Base-by-base conservation (phyloP, 2,888 invertebrate species). In the Lasioglossum figueresi region DNA sequence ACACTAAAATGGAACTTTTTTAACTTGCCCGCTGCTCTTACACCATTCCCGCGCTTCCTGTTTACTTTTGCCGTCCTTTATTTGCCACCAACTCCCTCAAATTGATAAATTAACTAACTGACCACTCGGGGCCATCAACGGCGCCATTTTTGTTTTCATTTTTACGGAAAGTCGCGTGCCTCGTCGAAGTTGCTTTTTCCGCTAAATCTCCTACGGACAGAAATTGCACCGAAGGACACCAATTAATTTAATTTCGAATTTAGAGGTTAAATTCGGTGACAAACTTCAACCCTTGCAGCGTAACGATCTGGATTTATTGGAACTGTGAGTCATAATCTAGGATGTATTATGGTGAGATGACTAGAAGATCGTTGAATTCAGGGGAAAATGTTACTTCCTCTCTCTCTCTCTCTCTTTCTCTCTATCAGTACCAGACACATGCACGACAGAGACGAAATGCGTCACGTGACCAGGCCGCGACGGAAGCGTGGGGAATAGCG, bases 1-100 rank as follows among this genome's bases (percentile, higher is more conserved):
- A 37, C 40, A 70, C 37, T n/a, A 70, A 70, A 70, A 40, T n/a
- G n/a, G 10, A 70, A 70, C 68, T 70, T 37, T 19, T 66, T 66
- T 40, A 70, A 70, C 68, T 40, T 70, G 23, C 34, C 37, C 68
- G 10, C 23, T 19, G 23, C 68, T 70, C 40, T 40, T 66, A 66
- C 34, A 37, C n/a, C 56, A n/a, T 12, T 12, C 40, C 37, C 23
- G 68, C 19, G 23, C 40, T 37, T 0, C n/a, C 37, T 40, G 37
- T 70, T 14, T 12, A n/a, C 68, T 14, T 70, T 14, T n/a, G n/a
- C 40, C 14, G n/a, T 70, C 6, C 63, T 31, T 31, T 63, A 31
- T 63, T 63, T 63, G 5, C 27, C 63, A 31, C 2, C 63, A 31
- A 63, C 31, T 63, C 16, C 31, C 6, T 16, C 63, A 31, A 63